A percentile compares a stretch with the other conserved stretches of the same genome.
Conservation (phyloP, 1,140 invertebrate species). For the Epicauta chinensis region DNA sequence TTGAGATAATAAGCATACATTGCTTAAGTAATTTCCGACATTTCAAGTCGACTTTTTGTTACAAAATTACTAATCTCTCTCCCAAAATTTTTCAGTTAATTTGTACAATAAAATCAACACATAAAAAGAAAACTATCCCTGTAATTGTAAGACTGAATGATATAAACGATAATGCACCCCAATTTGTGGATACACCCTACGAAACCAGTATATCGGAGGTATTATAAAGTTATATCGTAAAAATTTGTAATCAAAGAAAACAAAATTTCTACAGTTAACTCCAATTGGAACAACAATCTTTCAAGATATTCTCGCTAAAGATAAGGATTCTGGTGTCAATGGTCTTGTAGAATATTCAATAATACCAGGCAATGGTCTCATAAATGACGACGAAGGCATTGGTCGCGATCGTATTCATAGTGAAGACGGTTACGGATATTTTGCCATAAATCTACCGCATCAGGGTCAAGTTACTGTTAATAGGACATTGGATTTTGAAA, state of each 20-base stretch:
- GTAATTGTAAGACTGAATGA: conserved; percentile 86
- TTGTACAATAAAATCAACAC: conserved; percentile 68
- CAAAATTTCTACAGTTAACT: conserved; percentile 59
- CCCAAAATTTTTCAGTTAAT: conserved; percentile 56
- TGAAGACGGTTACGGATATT: conserved; percentile 76
- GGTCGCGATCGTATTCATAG: conserved; percentile 46
- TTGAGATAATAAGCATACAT: no score
- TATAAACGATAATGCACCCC: conserved; percentile 81
- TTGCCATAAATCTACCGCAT: conserved; percentile 81
- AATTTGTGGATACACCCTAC: conserved; percentile 74
- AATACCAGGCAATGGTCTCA: conserved; percentile 51
- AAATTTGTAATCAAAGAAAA: conserved; percentile 2
- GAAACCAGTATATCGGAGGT: conserved; percentile 83
- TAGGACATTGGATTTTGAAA: conserved; percentile 81
- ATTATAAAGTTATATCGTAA: no score
- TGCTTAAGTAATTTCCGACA: no score
- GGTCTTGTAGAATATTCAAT: conserved; percentile 78
- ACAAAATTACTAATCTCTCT: no score
- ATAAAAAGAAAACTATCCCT: conserved; percentile 73
- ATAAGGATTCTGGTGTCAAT: conserved; percentile 81
- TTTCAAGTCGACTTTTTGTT: no score
- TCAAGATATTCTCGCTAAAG: conserved; percentile 72
- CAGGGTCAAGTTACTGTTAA: conserved; percentile 87
- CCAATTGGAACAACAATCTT: conserved; percentile 83
- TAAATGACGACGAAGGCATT: conserved; percentile 48